Evolutionary conservation across 2,888 invertebrate genomes (phyloP).

Genomic region (Chloromyia formosa): DNA sequence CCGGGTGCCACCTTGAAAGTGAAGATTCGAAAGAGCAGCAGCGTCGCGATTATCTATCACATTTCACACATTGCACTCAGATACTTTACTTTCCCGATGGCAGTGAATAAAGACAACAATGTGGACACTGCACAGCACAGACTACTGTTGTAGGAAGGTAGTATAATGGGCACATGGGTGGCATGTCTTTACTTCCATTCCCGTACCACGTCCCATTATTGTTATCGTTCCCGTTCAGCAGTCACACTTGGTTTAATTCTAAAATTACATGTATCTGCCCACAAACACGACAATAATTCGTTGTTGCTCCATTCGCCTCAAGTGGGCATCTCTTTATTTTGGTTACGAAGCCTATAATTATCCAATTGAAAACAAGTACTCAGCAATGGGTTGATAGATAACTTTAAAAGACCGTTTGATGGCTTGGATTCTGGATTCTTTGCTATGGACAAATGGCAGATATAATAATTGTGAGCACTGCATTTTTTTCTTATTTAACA

Average conservation of each 20-base stretch:
- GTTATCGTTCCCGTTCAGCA: not conserved
- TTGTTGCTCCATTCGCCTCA: slow-evolving; percentile 7
- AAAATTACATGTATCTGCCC: not conserved
- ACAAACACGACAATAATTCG: not conserved
- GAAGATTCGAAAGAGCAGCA: too few relatives aligned
- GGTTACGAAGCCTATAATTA: slow-evolving; percentile 28
- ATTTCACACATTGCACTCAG: too few relatives aligned
- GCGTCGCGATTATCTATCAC: too few relatives aligned
- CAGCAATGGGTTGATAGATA: not conserved
- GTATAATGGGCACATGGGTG: slow-evolving; percentile 1
- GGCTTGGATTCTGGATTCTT: not conserved
- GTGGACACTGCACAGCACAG: not conserved
- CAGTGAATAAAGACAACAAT: not conserved
- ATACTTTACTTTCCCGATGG: not conserved
- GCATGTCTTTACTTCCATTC: slow-evolving; percentile 19
- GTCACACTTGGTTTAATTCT: slow-evolving; percentile 3
- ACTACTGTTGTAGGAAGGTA: not conserved
- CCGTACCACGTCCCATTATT: not conserved
- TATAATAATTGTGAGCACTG: not conserved
- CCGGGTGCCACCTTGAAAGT: too few relatives aligned
- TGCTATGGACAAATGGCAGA: not conserved
- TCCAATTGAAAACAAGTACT: slow-evolving; percentile 27
- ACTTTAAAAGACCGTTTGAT: not conserved
- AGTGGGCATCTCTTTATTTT: slow-evolving; percentile 22
- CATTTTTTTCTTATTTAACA: not conserved